phyloP scores from a whole-genome alignment of 2,113 vertebrate genomes.

The Dromas ardeola region DNA sequence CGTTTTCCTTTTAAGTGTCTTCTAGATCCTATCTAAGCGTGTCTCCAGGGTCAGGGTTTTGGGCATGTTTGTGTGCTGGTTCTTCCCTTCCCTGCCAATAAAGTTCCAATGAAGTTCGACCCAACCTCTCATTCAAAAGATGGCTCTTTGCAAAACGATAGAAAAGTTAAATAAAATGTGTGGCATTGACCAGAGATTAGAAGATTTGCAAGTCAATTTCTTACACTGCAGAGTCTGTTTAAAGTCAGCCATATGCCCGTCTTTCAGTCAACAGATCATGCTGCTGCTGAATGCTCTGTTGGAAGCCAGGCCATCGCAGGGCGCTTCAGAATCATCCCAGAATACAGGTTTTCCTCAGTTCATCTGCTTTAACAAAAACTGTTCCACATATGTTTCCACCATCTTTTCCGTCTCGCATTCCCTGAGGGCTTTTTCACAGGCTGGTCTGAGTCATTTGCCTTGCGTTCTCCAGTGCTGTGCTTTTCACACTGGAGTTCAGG shows the following conservation, averaged over 20 bases:
- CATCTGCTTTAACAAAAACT: neutral
- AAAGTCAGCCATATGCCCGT: neutral
- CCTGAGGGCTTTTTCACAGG: neutral
- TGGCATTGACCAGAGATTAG: neutral
- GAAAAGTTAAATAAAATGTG: neutral
- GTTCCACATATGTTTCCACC: neutral
- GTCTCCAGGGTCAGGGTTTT: neutral
- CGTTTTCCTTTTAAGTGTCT: neutral
- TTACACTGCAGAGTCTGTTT: neutral
- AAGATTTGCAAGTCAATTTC: neutral
- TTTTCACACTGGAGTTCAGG: neutral
- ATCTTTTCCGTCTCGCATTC: neutral
- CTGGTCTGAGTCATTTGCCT: neutral
- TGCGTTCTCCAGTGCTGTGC: neutral
- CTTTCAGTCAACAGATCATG: neutral
- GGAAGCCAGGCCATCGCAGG: neutral
- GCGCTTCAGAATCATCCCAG: neutral
- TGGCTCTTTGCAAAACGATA: neutral
- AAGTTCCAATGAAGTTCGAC: neutral
- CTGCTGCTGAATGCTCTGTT: neutral
- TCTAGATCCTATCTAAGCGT: neutral
- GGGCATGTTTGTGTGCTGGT: neutral
- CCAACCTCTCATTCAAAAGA: neutral
- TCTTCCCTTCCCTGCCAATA: neutral
- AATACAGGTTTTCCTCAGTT: neutral